Base-by-base conservation (phyloP, 2,888 invertebrate genomes). In the Aphrophora alni region DNA sequence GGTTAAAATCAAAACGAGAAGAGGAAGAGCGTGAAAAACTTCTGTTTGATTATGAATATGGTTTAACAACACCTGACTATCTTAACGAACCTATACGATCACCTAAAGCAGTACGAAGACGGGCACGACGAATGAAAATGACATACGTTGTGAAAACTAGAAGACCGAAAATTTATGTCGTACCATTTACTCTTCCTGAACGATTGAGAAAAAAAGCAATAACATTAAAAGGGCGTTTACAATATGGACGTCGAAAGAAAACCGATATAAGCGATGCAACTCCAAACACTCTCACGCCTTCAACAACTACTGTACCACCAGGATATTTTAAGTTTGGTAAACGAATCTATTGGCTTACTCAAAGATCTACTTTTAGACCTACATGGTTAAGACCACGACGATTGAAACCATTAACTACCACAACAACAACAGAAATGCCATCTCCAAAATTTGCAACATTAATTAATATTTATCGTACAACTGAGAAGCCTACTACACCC, bases 401-500 rank as follows among this genome's bases (percentile, higher is more conserved):
- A 59, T 59, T 59, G 59, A 59, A 59, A 59, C 59, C 59, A 21
- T 21, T 59, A 21, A 59, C 59, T 21, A 59, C 21, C 3, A 0
- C 59, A n/a, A 59, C 21, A 10, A 59, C 59, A n/a, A 59, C 59
- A 59, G 59, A 59, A 21, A n/a, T 59, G 1, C 59, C 59, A 21
- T 59, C 59, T 21, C 59, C 59, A 21, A 59, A 59, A 59, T 59
- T 59, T 59, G 59, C 59, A 59, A 59, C 59, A 59, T 59, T 59
- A 21, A 21, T 59, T 21, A 59, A 59, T 8, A 59, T 59, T 59
- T 21, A 59, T 21, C 59, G 59, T 21, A 59, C 21, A n/a, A 59
- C 59, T 21, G 59, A 59, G 21, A 21, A n/a, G 21, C 59, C 59
- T 3, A 59, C 59, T 21, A 59, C 4, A 21, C 4, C n/a, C 2